A percentile compares a stretch with the other conserved stretches of the same genome.
Evolutionary conservation across 2,888 invertebrate genomes (phyloP).

Genomic region (Drosophila longiperda): DNA sequence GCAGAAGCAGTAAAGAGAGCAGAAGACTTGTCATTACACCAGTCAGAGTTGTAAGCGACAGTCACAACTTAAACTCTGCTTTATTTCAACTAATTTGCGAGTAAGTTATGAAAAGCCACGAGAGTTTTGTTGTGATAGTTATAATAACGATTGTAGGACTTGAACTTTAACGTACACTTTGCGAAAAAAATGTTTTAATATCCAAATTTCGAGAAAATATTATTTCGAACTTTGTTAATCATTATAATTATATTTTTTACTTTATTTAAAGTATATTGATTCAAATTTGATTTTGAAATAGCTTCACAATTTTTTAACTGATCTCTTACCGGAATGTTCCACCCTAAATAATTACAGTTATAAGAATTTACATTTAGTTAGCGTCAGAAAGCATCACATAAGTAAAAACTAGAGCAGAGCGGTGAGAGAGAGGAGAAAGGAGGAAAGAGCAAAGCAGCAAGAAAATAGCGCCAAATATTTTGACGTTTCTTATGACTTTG

Average conservation of each 20-base stretch:
- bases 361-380: background rate
- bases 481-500: slow-evolving; percentile 55
- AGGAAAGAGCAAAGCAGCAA: background rate
- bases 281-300: background rate
- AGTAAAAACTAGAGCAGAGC: background rate
- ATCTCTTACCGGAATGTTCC: background rate
- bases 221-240: background rate
- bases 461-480: slow-evolving; percentile 31
- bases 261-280: background rate
- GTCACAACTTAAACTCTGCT: slow-evolving; percentile 17
- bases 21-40: background rate
- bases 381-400: slow-evolving; percentile 11
- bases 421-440: background rate
- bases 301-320: background rate
- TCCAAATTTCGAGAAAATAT: background rate
- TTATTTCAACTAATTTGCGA: slow-evolving; percentile 21
- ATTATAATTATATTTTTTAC: background rate
- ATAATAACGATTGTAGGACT: background rate
- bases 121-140: background rate
- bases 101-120: background rate
- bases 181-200: background rate
- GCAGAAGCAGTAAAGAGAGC: background rate
- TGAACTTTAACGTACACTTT: background rate
- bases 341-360: background rate
- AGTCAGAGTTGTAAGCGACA: background rate